phyloP scores from a whole-genome alignment of 2,888 invertebrate genomes.

The Dexiosoma caninum region DNA sequence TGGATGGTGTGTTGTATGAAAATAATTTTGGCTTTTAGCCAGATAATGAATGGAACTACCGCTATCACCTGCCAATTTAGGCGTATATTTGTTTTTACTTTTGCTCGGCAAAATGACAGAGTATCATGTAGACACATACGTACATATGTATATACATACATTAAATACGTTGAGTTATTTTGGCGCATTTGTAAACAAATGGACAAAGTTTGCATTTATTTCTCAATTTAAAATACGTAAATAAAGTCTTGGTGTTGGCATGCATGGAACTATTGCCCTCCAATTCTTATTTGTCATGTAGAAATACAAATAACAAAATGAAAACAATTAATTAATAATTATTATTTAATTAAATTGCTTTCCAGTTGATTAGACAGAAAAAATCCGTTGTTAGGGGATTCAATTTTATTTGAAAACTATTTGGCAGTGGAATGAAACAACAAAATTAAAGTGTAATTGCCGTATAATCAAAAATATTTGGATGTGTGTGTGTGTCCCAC shows the following conservation, averaged over 20 bases:
- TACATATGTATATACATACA: neutral
- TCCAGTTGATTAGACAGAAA: too few relatives aligned
- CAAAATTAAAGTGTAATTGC: too few relatives aligned
- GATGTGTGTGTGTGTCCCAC: too few relatives aligned
- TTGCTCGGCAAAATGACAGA: constrained; percentile 51
- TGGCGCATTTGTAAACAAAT: constrained; percentile 50
- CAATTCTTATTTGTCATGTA: neutral
- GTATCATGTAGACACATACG: too few relatives aligned
- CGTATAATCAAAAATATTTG: too few relatives aligned
- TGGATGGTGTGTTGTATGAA: constrained; percentile 4
- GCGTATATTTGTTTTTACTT: constrained; percentile 9
- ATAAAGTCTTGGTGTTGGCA: neutral
- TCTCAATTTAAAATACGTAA: neutral
- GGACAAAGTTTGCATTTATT: neutral
- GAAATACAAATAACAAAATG: neutral
- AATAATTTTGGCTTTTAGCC: constrained; percentile 54
- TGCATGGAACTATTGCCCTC: neutral
- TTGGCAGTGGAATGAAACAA: too few relatives aligned
- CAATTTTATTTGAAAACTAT: too few relatives aligned
- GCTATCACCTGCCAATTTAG: constrained; percentile 59
- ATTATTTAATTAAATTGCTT: too few relatives aligned
- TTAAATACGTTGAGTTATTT: constrained; percentile 42
- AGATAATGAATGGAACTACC: constrained; percentile 41
- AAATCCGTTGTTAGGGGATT: too few relatives aligned
- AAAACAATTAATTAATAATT: neutral